A percentile compares a stretch with the other conserved stretches of the same genome.
These are phyloP conservation scores for Zoanthus sociatus DNA, from an alignment of 92 coral and sea anemone genomes.

Conservation along the genomic window DNA sequence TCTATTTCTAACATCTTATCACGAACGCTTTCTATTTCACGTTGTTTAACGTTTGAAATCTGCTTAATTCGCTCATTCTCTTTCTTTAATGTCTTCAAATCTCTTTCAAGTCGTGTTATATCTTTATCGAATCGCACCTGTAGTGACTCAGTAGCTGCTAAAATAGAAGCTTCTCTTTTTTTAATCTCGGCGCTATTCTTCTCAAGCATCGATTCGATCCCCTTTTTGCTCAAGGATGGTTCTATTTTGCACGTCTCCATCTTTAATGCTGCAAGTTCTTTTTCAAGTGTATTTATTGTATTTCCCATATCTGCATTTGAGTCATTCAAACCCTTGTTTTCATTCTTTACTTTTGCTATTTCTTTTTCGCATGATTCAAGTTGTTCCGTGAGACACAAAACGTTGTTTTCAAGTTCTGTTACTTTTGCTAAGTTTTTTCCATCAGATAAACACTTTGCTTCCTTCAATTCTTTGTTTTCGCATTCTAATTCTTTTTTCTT, in stretches of 20 bases:
- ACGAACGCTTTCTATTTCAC: conserved; percentile 17
- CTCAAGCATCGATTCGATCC: neutral
- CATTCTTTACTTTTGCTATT: neutral
- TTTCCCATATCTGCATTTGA: neutral
- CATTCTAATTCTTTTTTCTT: conserved; percentile 19
- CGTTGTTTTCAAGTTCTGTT: conserved; percentile 38
- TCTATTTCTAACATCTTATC: conserved; percentile 13
- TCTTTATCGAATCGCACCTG: conserved; percentile 4
- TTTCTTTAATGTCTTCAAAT: conserved; percentile 1
- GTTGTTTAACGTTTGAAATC: neutral
- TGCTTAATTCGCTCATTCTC: conserved; percentile 16
- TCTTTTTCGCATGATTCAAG: neutral
- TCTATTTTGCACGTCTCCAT: neutral
- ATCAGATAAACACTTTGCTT: conserved; percentile 38
- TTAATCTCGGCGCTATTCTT: neutral
- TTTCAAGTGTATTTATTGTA: neutral
- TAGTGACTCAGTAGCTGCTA: neutral
- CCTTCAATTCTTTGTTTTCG: conserved; percentile 44
- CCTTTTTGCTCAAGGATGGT: conserved; percentile 6
- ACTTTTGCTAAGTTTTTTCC: conserved; percentile 13
- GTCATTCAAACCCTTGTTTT: conserved; percentile 17
- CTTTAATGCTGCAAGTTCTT: conserved; percentile 15
- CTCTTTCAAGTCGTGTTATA: neutral
- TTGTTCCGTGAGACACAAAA: conserved; percentile 45
- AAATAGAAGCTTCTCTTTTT: neutral